These are phyloP conservation scores for Myathropa florea DNA, from an alignment of 2,888 invertebrate species.

Conservation along the genomic window DNA sequence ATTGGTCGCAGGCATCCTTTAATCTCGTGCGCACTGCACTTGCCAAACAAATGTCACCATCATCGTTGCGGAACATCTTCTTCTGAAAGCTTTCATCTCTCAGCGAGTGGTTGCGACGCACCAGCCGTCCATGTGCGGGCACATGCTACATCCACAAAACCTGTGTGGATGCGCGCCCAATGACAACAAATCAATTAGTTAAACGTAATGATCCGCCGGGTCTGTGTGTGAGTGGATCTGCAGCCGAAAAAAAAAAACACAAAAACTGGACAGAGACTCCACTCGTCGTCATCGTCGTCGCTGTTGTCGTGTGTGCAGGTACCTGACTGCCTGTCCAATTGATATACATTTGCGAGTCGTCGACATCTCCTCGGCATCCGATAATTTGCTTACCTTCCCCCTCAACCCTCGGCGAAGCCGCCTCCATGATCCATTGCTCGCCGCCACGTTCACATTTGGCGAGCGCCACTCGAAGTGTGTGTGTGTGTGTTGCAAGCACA, in stretches of 20 bases:
- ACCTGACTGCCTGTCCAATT: slow-evolving; percentile 66
- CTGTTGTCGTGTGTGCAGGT: slow-evolving; percentile 38
- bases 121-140: slow-evolving; percentile 14
- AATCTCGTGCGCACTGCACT: slow-evolving; percentile 57
- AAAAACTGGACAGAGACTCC: slow-evolving; percentile 8
- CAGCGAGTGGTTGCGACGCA: neutral
- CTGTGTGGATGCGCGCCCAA: slow-evolving; percentile 41
- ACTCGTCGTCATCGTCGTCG: slow-evolving; percentile 4
- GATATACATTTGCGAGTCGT: slow-evolving; percentile 60
- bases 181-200: slow-evolving; percentile 71
- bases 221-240: slow-evolving; percentile 1
- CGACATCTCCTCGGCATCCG: slow-evolving; percentile 45
- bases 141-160: slow-evolving; percentile 11
- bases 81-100: slow-evolving; percentile 65
- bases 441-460: neutral
- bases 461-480: neutral
- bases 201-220: slow-evolving; percentile 63
- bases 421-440: neutral
- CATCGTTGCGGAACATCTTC: slow-evolving; percentile 60
- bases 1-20: slow-evolving; percentile 59
- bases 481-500: slow-evolving; percentile 72
- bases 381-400: slow-evolving; percentile 61
- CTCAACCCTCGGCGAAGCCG: neutral
- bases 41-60: slow-evolving; percentile 70
- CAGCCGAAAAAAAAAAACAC: slow-evolving; percentile 22